Evolutionary conservation across 2,113 vertebrate genomes (phyloP).

Genomic region (Crotalus horridus): DNA sequence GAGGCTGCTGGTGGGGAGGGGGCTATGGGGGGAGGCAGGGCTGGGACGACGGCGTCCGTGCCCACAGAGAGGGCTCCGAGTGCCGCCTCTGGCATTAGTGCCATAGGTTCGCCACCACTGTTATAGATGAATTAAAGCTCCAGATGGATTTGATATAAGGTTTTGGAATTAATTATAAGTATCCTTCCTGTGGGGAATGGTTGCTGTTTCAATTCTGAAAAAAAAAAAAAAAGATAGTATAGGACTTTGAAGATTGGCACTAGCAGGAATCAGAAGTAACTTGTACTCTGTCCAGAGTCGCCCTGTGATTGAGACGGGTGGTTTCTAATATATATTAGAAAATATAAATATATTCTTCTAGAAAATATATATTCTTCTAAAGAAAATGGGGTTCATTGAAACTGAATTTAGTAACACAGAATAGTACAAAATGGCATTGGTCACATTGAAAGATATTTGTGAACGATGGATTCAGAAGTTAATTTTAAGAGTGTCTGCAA

Average conservation of each 20-base stretch:
- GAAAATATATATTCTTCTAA: background rate
- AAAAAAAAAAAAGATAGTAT: background rate
- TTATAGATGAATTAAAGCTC: background rate
- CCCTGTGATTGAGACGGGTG: background rate
- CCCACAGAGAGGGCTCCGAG: too few relatives aligned
- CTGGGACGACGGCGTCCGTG: too few relatives aligned
- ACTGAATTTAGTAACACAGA: background rate
- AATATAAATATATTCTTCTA: background rate
- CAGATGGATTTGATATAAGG: background rate
- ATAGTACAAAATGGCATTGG: background rate
- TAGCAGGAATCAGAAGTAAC: background rate
- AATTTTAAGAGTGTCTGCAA: background rate
- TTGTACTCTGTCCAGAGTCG: background rate
- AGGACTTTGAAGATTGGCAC: background rate
- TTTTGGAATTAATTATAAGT: background rate
- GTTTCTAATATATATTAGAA: background rate
- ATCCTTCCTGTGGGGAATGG: background rate
- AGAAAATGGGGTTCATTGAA: background rate
- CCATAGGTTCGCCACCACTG: too few relatives aligned
- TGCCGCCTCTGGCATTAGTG: too few relatives aligned
- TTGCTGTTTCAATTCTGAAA: background rate
- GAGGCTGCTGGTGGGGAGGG: too few relatives aligned
- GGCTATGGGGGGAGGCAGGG: too few relatives aligned
- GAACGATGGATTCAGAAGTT: background rate
- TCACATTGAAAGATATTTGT: background rate